phyloP scores from a whole-genome alignment of 2,888 invertebrate species.

The Epirrhoe alternata region DNA sequence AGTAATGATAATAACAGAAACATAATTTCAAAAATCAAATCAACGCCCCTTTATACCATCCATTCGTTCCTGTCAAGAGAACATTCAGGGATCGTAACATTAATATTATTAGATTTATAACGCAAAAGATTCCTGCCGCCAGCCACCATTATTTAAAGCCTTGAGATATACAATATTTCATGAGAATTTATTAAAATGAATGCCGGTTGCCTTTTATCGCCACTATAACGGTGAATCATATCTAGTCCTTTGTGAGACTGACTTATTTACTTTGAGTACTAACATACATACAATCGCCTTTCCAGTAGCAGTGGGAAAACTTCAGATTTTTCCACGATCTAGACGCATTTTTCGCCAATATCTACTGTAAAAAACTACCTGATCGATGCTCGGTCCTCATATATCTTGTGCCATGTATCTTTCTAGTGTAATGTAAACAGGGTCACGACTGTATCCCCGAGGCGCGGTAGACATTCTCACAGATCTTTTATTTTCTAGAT shows the following conservation, averaged over 20 bases:
- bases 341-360: too few species aligned
- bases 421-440: too few species aligned
- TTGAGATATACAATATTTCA: slow-evolving; percentile 55
- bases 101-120: slow-evolving; percentile 62
- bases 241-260: slow-evolving; percentile 34
- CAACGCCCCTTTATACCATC: slow-evolving; percentile 29
- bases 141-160: slow-evolving; percentile 52
- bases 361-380: too few species aligned
- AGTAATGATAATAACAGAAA: slow-evolving; percentile 13
- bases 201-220: slow-evolving; percentile 42
- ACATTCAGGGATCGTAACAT: slow-evolving; percentile 49
- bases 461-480: too few species aligned
- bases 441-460: too few species aligned
- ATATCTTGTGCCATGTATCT: too few species aligned
- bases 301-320: too few species aligned
- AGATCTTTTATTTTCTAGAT: too few species aligned
- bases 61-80: slow-evolving; percentile 45
- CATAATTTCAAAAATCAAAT: slow-evolving; percentile 38
- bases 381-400: too few species aligned
- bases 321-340: too few species aligned
- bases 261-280: slow-evolving; percentile 25
- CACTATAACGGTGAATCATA: slow-evolving; percentile 38
- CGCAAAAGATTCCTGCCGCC: slow-evolving; percentile 50
- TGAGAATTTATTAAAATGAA: slow-evolving; percentile 54
- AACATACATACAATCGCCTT: not conserved